A percentile compares a stretch with the other conserved stretches of the same genome.
These are phyloP conservation scores for Carassius auratus DNA, from an alignment of 2,113 vertebrate genomes.

Conservation along the genomic window DNA sequence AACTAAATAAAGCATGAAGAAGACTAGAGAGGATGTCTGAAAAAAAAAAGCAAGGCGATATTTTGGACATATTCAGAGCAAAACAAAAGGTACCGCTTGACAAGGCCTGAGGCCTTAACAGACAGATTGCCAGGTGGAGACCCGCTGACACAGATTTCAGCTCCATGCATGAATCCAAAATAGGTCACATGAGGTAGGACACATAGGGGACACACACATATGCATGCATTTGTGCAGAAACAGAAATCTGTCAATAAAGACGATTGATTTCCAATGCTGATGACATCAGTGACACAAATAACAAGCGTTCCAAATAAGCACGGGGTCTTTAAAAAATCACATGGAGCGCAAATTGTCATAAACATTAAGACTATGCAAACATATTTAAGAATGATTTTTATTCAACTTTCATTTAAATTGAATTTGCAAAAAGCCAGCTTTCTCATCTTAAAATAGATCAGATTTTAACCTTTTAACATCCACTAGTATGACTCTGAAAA, in stretches of 20 bases:
- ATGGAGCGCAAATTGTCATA: neutral
- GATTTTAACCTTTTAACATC: slow-evolving; percentile 62
- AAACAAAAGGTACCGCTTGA: neutral
- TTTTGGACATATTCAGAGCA: neutral
- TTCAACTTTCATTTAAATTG: too few species aligned
- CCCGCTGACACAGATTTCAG: neutral
- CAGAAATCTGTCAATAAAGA: neutral
- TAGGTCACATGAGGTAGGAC: neutral
- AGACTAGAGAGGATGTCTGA: neutral
- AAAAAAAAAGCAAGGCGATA: neutral
- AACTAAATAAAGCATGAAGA: neutral
- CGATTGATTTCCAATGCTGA: neutral
- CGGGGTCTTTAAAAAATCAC: neutral
- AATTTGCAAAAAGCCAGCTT: too few species aligned
- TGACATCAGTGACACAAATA: slow-evolving; percentile 18
- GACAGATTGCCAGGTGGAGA: slow-evolving; percentile 24
- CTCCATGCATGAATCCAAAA: neutral
- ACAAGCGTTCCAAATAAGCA: neutral
- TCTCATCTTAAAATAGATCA: slow-evolving; percentile 62
- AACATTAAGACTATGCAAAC: neutral
- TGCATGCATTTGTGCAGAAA: neutral
- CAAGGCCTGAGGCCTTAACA: slow-evolving; percentile 14
- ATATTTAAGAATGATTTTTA: neutral
- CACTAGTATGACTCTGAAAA: neutral
- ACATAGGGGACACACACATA: neutral